Conservation (phyloP, 2,113 vertebrate genomes). For the Vulpes vulpes region DNA sequence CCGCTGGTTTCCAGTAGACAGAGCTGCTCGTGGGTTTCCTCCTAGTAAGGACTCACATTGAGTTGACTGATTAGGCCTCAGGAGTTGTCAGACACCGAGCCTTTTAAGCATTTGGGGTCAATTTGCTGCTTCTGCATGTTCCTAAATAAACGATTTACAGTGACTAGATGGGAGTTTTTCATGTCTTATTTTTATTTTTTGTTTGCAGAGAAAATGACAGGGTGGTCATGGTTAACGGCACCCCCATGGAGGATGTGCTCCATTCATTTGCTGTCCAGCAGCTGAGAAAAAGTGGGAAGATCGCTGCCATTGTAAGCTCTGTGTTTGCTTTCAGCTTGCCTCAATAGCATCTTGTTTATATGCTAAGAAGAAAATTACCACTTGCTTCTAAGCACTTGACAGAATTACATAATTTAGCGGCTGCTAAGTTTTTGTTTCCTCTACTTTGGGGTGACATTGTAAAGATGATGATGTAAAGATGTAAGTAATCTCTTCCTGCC, state of each 20-base stretch:
- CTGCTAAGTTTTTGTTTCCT: background rate
- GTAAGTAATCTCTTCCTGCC: background rate
- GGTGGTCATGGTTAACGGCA: constrained; percentile 94
- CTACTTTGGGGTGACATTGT: background rate
- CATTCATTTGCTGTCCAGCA: constrained; percentile 97
- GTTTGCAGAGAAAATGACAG: constrained; percentile 94
- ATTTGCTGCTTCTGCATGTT: background rate
- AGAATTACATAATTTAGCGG: background rate
- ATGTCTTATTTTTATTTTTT: background rate
- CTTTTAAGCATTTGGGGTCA: background rate
- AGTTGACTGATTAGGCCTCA: background rate
- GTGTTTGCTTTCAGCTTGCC: background rate
- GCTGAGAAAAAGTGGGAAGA: constrained; percentile 97
- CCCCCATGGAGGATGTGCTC: constrained; percentile 94
- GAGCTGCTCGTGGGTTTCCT: background rate
- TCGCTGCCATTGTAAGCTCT: constrained; percentile 95
- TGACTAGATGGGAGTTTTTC: background rate
- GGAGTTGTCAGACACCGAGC: background rate
- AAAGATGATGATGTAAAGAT: background rate
- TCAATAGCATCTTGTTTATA: background rate
- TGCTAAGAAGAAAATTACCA: background rate
- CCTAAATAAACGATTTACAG: background rate
- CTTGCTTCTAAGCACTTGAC: constrained; percentile 32
- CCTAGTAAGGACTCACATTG: background rate
- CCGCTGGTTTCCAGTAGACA: background rate